Evolutionary conservation across 2,888 invertebrate species (phyloP).

Genomic region (Drosophila ustulata): DNA sequence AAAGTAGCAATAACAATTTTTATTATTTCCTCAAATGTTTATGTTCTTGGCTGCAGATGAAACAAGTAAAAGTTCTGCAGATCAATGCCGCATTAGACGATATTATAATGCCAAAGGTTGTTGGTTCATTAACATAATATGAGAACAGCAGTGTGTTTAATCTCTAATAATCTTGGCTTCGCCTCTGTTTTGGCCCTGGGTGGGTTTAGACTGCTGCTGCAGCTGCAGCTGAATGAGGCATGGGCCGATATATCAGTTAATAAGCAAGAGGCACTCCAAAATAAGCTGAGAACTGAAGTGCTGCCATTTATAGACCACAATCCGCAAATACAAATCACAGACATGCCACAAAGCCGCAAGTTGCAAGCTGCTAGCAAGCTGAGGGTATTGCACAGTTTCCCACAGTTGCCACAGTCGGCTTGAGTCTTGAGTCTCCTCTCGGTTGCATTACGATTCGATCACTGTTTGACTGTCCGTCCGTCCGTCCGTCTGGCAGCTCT

Average conservation of each 20-base stretch:
- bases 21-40: too few relatives aligned
- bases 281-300: conserved; percentile 45
- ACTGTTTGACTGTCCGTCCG: conserved; percentile 36
- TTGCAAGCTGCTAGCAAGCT: conserved; percentile 8
- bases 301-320: conserved; percentile 58
- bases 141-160: conserved; percentile 11
- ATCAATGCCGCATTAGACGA: neutral
- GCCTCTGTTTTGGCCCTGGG: neutral
- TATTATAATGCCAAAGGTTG: neutral
- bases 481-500: conserved; percentile 44
- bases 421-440: conserved; percentile 13
- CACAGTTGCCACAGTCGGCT: conserved; percentile 55
- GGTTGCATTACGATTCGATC: conserved; percentile 52
- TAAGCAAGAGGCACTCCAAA: conserved; percentile 22
- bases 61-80: neutral
- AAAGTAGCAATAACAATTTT: too few relatives aligned
- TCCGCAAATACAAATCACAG: conserved; percentile 46
- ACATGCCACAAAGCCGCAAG: conserved; percentile 36
- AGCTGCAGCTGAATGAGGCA: neutral
- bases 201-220: neutral
- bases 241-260: conserved; percentile 22
- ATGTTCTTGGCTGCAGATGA: too few relatives aligned
- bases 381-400: conserved; percentile 59
- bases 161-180: neutral
- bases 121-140: conserved; percentile 4